phyloP scores from a whole-genome alignment of 2,888 invertebrate species.

The Chloroclysta siterata region DNA sequence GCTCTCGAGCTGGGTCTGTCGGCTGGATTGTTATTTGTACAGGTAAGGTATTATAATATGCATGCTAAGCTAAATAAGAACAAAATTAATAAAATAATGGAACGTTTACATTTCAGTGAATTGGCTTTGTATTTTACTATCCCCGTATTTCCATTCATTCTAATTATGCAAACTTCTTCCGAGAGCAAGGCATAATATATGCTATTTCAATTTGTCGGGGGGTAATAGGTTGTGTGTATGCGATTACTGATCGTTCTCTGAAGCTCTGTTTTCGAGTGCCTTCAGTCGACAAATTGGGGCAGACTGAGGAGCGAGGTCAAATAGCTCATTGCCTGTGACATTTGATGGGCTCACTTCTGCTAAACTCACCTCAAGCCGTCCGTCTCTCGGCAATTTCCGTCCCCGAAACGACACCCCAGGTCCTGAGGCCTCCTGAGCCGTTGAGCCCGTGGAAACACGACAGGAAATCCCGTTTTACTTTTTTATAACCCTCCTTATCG shows the following conservation, averaged over 20 bases:
- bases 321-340: constrained; percentile 65
- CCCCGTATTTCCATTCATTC: background rate
- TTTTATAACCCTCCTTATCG: constrained; percentile 66
- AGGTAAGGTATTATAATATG: background rate
- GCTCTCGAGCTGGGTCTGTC: too few species aligned
- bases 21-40: too few species aligned
- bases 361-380: constrained; percentile 60
- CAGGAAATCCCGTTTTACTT: constrained; percentile 65
- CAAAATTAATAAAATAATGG: background rate
- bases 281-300: constrained; percentile 60
- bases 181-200: background rate
- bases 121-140: background rate
- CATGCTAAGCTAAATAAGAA: background rate
- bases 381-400: constrained; percentile 68
- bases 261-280: constrained; percentile 46
- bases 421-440: constrained; percentile 37
- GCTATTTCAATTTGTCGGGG: constrained; percentile 29
- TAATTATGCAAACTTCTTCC: background rate
- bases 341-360: constrained; percentile 64
- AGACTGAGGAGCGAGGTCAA: constrained; percentile 56
- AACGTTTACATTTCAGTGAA: constrained; percentile 5
- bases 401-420: constrained; percentile 66
- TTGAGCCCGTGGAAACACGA: constrained; percentile 56
- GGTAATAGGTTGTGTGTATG: constrained; percentile 49
- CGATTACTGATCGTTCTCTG: constrained; percentile 49